A percentile compares a stretch with the other conserved stretches of the same genome.
Evolutionary conservation across 2,888 invertebrate genomes (phyloP).

Genomic region (Ophioninae sp.): DNA sequence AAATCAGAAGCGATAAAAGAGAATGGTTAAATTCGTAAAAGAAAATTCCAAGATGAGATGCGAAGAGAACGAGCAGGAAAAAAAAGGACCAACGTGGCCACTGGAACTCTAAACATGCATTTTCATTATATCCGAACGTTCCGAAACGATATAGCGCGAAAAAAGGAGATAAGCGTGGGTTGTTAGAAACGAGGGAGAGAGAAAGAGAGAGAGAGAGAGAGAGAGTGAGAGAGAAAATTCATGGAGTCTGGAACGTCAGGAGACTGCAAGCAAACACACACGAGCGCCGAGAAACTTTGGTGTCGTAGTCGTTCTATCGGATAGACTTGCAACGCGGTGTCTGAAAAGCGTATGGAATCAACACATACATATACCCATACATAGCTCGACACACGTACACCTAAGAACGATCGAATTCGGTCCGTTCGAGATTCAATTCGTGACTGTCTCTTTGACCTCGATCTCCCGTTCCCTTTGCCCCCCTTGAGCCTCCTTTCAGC

Average conservation of each 20-base stretch:
- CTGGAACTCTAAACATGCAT: conserved; percentile 49
- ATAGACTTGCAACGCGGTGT: conserved; percentile 13
- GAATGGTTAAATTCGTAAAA: not conserved
- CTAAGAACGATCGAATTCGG: conserved; percentile 60
- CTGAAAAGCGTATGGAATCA: conserved; percentile 17
- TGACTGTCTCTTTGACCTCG: conserved; percentile 64
- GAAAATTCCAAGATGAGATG: not conserved
- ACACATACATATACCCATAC: conserved; percentile 14
- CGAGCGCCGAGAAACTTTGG: conserved; percentile 8
- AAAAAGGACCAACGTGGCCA: conserved; percentile 4
- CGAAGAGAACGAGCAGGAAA: not conserved
- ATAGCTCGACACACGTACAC: conserved; percentile 26
- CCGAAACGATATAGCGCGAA: conserved; percentile 12
- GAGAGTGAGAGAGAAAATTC: conserved; percentile 42
- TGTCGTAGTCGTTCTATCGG: conserved; percentile 15
- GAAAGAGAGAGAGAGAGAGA: conserved; percentile 14
- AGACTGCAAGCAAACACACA: conserved; percentile 1
- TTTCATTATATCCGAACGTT: conserved; percentile 31
- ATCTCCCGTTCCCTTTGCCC: conserved; percentile 43
- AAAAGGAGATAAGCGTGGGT: conserved; percentile 7
- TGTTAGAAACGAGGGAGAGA: conserved; percentile 12
- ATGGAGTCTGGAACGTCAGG: conserved; percentile 27
- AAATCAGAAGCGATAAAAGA: too few species aligned
- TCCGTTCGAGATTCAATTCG: conserved; percentile 60
- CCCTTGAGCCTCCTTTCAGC: conserved; percentile 6